phyloP scores from a whole-genome alignment of 2,888 invertebrate species.

The Eupithecia tripunctaria region DNA sequence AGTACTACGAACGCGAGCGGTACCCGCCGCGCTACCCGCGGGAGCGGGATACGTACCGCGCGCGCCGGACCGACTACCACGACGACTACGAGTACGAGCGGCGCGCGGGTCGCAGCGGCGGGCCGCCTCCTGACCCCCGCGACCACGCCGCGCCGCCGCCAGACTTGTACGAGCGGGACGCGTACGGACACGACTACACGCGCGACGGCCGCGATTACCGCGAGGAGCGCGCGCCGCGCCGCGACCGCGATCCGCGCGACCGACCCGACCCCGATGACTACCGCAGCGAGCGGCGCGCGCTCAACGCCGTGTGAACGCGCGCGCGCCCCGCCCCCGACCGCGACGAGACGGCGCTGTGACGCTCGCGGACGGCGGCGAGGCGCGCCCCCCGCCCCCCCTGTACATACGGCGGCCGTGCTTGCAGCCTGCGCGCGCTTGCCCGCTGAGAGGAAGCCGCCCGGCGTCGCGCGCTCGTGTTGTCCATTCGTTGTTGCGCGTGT shows the following conservation, averaged over 20 bases:
- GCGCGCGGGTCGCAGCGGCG: conserved; percentile 50
- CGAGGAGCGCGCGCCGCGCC: conserved; percentile 56
- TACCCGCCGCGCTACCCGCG: conserved; percentile 63
- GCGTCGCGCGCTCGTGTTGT: conserved; percentile 33
- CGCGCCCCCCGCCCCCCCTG: neutral
- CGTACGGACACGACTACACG: conserved; percentile 54
- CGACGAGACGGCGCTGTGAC: conserved; percentile 41
- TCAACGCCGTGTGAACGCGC: conserved; percentile 87
- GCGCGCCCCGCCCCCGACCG: conserved; percentile 34
- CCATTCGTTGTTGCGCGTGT: conserved; percentile 49
- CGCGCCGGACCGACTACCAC: conserved; percentile 57
- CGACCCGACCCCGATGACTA: conserved; percentile 62
- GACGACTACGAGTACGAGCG: conserved; percentile 53
- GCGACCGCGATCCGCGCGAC: conserved; percentile 49
- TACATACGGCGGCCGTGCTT: conserved; percentile 1
- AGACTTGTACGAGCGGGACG: conserved; percentile 54
- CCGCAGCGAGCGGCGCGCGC: conserved; percentile 84
- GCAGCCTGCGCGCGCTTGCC: neutral
- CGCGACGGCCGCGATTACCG: conserved; percentile 37
- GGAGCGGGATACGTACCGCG: conserved; percentile 57
- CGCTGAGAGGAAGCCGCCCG: neutral
- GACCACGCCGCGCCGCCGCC: conserved; percentile 49
- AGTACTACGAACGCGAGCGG: conserved; percentile 74
- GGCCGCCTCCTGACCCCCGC: conserved; percentile 45
- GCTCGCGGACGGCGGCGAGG: conserved; percentile 19